Evolutionary conservation across 2,113 vertebrate species (phyloP).

Genomic region (Podarcis muralis): DNA sequence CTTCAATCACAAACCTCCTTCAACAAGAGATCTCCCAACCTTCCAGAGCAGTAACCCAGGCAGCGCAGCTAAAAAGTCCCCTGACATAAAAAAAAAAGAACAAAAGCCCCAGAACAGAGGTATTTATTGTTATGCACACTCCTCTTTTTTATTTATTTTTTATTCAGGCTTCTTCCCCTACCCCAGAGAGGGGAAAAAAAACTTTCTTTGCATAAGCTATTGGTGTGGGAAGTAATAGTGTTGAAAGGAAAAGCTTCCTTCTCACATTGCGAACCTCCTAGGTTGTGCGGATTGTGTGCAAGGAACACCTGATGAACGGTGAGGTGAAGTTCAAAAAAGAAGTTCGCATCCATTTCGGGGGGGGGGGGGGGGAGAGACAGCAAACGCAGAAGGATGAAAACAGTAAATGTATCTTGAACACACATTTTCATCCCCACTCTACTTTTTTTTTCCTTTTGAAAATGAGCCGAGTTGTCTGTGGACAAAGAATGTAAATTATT

Average conservation of each 20-base stretch:
- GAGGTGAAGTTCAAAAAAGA: conserved; percentile 48
- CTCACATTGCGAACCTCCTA: conserved; percentile 70
- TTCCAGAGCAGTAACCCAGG: conserved; percentile 90
- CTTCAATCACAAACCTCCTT: conserved; percentile 94
- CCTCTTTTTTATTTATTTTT: conserved; percentile 39
- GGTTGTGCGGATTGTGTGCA: conserved; percentile 64
- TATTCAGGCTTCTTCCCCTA: conserved; percentile 56
- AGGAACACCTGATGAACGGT: conserved; percentile 77
- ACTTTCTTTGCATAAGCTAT: conserved; percentile 80
- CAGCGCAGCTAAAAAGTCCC: conserved; percentile 88
- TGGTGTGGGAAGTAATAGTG: conserved; percentile 63
- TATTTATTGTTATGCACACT: conserved; percentile 97
- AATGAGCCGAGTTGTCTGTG: conserved; percentile 54
- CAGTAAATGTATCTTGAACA: conserved; percentile 47
- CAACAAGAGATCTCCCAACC: conserved; percentile 85
- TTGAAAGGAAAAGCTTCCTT: conserved; percentile 69
- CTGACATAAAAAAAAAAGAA: conserved; percentile 85
- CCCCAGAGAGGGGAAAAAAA: neutral
- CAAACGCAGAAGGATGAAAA: conserved; percentile 57
- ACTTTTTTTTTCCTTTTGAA: conserved; percentile 4
- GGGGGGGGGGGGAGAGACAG: conserved; percentile 36
- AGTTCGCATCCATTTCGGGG: neutral
- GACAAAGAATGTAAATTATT: conserved; percentile 77
- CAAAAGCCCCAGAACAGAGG: conserved; percentile 93
- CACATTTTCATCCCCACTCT: neutral